A percentile compares a stretch with the other conserved stretches of the same genome.
These are phyloP conservation scores for Brachyistius frenatus DNA, from an alignment of 2,113 vertebrate genomes.

Conservation along the genomic window DNA sequence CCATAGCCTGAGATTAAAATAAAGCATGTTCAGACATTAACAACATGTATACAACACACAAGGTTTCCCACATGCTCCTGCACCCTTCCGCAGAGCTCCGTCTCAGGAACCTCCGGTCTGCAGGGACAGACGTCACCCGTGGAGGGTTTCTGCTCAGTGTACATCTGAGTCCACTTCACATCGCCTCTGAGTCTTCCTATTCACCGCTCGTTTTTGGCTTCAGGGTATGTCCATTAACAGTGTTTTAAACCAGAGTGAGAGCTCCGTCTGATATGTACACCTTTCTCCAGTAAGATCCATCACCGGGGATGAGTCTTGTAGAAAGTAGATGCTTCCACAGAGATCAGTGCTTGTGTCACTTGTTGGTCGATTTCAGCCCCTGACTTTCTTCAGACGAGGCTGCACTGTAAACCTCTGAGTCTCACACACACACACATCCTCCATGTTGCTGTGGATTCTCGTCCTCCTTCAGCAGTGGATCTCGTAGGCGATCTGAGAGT, in stretches of 20 bases:
- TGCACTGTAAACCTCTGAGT: background rate
- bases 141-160: conserved; percentile 24
- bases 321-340: conserved; percentile 12
- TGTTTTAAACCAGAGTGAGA: background rate
- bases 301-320: background rate
- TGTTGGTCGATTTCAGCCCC: conserved; percentile 13
- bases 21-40: conserved; percentile 14
- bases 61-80: conserved; percentile 19
- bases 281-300: background rate
- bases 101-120: background rate
- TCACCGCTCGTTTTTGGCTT: background rate
- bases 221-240: conserved; percentile 11
- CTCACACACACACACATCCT: too few species aligned
- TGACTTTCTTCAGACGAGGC: conserved; percentile 8
- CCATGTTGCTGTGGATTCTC: too few species aligned
- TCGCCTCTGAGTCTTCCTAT: background rate
- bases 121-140: conserved; percentile 2
- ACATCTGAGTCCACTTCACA: conserved; percentile 11
- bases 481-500: conserved; percentile 90
- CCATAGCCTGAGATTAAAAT: too few species aligned
- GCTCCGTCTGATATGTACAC: background rate
- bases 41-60: conserved; percentile 31
- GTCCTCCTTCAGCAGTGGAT: conserved; percentile 87
- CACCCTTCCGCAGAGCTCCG: conserved; percentile 2
- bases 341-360: background rate